Evolutionary conservation across 1,140 invertebrate genomes (phyloP), one percentile per base, ranked within the genome.

Genomic region (Berghia stephanieae): DNA sequence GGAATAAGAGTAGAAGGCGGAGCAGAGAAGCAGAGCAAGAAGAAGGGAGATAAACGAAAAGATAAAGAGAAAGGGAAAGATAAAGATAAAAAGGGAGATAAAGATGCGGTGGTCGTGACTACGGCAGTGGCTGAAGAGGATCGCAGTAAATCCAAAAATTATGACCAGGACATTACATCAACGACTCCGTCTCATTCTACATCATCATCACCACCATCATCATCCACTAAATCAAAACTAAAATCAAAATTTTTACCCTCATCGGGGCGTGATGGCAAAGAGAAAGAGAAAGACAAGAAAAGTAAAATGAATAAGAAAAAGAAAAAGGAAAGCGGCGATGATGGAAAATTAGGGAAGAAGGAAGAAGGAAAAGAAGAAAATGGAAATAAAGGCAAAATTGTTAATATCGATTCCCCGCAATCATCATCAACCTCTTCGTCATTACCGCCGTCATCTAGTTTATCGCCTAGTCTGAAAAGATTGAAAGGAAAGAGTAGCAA

Each of bases 71-170:
- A 8, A 63, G 57, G 57, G 57, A 63, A 31, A 63, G 10, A 63
- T 16, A 63, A 16, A 31, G 57, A 63, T 8, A 63, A 31, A 63
- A 8, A 63, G 57, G 34, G 10, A 63, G 57, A 63, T 8, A 63
- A 31, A 63, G 57, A 63, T 16, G 34, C 8, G 8, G 57, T 49
- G 44, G 63, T 55, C 44, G 44, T 77, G 75, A 71, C 43, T 49
- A 71, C 49, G 49, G 75, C 8, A 13, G 60, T 63, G n/a, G n/a
- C n/a, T n/a, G n/a, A n/a, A n/a, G n/a, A n/a, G n/a, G n/a, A n/a
- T n/a, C n/a, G n/a, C n/a, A n/a, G n/a, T n/a, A n/a, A n/a, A n/a
- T n/a, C n/a, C n/a, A n/a, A n/a, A n/a, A n/a, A n/a, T n/a, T n/a
- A n/a, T 27, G 60, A 27, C 27, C 27, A 63, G 13, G 10, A 63